Evolutionary conservation across 2,797 vertebrate genomes (phyloP).

Genomic region (Halcyon smyrnensis): DNA sequence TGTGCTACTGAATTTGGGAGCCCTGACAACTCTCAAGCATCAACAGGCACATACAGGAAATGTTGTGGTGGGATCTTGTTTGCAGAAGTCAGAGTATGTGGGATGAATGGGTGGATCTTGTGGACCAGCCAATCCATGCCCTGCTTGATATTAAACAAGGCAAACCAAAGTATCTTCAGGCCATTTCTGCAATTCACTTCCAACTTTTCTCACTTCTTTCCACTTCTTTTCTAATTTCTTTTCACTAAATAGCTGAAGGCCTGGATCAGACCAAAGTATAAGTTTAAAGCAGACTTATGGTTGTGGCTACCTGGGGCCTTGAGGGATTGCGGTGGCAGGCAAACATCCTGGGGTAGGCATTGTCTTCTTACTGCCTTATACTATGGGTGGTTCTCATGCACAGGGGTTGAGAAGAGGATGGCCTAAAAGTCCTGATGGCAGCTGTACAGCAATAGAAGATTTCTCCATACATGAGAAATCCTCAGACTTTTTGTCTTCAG

Average conservation of each 20-base stretch:
- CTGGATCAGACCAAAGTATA: neutral
- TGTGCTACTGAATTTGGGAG: neutral
- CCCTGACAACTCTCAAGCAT: neutral
- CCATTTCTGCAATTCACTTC: neutral
- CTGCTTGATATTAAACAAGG: neutral
- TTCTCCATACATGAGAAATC: neutral
- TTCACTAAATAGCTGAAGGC: neutral
- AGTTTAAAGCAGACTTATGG: neutral
- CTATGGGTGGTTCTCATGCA: rapidly evolving
- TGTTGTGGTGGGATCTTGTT: neutral
- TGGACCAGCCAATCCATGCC: neutral
- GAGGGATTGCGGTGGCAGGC: neutral
- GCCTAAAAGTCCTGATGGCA: neutral
- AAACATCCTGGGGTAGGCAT: neutral
- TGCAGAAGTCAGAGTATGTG: neutral
- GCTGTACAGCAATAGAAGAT: neutral
- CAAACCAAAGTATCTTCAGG: neutral
- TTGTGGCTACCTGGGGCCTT: neutral
- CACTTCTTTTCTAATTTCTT: neutral
- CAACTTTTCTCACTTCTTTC: neutral
- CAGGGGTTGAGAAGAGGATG: neutral
- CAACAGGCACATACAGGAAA: neutral
- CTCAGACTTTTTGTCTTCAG: neutral
- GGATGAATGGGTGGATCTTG: neutral
- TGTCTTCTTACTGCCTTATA: neutral